Conservation (phyloP, 2,888 invertebrate species). For the Rutpela maculata region DNA sequence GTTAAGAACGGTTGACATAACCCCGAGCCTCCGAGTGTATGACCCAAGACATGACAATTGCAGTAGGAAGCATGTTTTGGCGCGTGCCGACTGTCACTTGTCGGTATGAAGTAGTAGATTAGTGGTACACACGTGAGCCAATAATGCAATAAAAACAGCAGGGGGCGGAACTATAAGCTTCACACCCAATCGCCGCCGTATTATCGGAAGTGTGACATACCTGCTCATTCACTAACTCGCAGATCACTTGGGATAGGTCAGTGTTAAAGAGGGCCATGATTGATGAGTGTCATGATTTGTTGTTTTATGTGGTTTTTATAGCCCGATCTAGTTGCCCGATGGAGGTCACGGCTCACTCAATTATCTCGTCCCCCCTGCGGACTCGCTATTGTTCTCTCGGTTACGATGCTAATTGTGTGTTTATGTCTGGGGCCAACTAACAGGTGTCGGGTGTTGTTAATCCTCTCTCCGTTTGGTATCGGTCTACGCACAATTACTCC, state of each 20-base stretch:
- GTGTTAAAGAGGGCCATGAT: slow-evolving; percentile 59
- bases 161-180: slow-evolving; percentile 65
- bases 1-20: slow-evolving; percentile 27
- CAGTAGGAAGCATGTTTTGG: slow-evolving; percentile 57
- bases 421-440: slow-evolving; percentile 47
- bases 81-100: slow-evolving; percentile 71
- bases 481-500: slow-evolving; percentile 33
- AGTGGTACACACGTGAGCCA: slow-evolving; percentile 66
- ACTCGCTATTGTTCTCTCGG: slow-evolving; percentile 54
- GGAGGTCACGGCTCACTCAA: slow-evolving; percentile 60
- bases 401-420: slow-evolving; percentile 56
- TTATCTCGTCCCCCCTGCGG: slow-evolving; percentile 52
- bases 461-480: slow-evolving; percentile 44
- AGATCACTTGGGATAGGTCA: slow-evolving; percentile 68
- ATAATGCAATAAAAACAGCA: slow-evolving; percentile 71
- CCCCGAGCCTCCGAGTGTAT: slow-evolving; percentile 21
- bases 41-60: slow-evolving; percentile 43
- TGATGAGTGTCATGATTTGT: slow-evolving; percentile 68
- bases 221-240: slow-evolving; percentile 60
- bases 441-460: slow-evolving; percentile 52
- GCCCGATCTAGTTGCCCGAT: slow-evolving; percentile 65
- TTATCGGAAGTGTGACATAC: slow-evolving; percentile 71
- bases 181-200: slow-evolving; percentile 68
- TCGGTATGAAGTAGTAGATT: slow-evolving; percentile 67
- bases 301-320: slow-evolving; percentile 71